Evolutionary conservation across 2,113 vertebrate genomes (phyloP).

Genomic region (Mungos mungo): DNA sequence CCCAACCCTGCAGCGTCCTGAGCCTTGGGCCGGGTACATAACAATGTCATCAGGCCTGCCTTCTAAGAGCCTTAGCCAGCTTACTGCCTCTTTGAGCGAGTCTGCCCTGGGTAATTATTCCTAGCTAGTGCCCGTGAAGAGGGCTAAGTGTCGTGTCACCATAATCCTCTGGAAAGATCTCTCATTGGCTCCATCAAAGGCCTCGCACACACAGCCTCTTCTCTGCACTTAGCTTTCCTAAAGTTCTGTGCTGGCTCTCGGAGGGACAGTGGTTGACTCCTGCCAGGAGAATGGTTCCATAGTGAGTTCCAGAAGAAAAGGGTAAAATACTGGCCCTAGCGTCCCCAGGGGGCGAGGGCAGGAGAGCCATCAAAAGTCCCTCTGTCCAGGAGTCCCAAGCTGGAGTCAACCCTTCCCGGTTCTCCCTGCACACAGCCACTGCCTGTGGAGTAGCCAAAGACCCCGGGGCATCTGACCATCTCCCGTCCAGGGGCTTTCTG

Average conservation of each 20-base stretch:
- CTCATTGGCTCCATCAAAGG: background rate
- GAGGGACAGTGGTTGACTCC: background rate
- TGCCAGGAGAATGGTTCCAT: background rate
- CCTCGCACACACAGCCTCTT: fast-evolving
- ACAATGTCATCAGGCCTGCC: background rate
- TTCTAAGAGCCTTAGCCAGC: constrained; percentile 48
- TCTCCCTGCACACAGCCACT: background rate
- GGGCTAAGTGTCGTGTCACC: fast-evolving
- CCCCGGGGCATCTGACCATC: background rate
- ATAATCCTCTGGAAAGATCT: background rate
- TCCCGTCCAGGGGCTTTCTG: background rate
- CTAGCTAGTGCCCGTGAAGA: fast-evolving
- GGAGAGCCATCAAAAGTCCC: background rate
- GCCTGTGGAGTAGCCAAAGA: background rate
- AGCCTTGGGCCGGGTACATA: background rate
- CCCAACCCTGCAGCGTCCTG: fast-evolving
- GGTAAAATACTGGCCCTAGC: background rate
- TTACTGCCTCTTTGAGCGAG: background rate
- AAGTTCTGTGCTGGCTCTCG: background rate
- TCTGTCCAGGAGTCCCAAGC: background rate
- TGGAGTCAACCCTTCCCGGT: background rate
- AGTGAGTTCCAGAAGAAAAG: background rate
- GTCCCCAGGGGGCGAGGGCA: background rate
- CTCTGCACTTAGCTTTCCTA: background rate
- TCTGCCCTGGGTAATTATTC: background rate